These are phyloP conservation scores for Lerista edwardsae DNA, from an alignment of 2,797 vertebrate species.

Conservation along the genomic window DNA sequence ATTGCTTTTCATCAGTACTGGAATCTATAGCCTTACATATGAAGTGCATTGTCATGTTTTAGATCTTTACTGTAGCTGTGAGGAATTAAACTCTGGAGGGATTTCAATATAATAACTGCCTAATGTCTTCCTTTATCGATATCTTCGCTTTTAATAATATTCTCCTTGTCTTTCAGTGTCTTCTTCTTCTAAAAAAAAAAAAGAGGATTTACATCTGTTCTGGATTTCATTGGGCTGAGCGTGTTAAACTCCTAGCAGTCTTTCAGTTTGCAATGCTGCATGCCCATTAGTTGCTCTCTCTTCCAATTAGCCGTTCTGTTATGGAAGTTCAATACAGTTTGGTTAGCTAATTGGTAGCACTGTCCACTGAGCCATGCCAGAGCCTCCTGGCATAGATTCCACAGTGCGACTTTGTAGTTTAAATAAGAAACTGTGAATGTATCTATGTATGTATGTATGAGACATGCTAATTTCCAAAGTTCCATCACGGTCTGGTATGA, in stretches of 20 bases:
- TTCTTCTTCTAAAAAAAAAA: not conserved
- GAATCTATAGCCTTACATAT: not conserved
- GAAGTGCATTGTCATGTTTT: constrained; percentile 32
- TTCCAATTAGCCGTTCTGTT: constrained; percentile 46
- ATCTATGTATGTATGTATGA: not conserved
- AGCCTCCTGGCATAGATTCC: not conserved
- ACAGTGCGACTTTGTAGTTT: not conserved
- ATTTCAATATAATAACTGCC: constrained; percentile 36
- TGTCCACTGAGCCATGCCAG: not conserved
- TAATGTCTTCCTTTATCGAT: constrained; percentile 47
- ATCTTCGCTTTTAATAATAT: constrained; percentile 24
- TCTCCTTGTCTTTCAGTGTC: constrained; percentile 4
- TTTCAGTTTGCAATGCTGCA: constrained; percentile 2
- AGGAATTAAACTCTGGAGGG: constrained; percentile 2
- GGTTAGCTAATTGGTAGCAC: constrained; percentile 38
- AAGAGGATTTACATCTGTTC: not conserved
- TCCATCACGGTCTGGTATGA: not conserved
- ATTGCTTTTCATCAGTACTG: constrained; percentile 19
- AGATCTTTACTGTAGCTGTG: constrained; percentile 20
- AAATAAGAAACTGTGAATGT: too few relatives aligned
- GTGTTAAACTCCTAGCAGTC: constrained; percentile 13
- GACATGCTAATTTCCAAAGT: not conserved
- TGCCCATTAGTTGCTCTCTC: constrained; percentile 35
- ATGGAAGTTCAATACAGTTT: constrained; percentile 34
- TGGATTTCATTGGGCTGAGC: constrained; percentile 1